Evolutionary conservation across 1,140 invertebrate species (phyloP).

Genomic region (Harlomillsia oculata): DNA sequence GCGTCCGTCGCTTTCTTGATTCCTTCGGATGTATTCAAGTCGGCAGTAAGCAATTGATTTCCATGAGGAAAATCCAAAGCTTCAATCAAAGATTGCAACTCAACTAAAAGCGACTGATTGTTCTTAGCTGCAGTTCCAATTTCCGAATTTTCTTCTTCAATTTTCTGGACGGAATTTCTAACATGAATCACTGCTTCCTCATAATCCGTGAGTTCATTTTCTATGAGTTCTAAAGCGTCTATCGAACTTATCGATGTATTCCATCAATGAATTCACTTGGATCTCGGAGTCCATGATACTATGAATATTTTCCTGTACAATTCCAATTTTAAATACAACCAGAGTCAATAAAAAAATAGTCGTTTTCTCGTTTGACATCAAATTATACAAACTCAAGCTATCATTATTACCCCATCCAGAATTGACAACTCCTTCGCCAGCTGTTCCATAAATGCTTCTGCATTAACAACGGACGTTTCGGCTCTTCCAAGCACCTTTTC

Average conservation of each 20-base stretch:
- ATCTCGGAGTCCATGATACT: conserved; percentile 72
- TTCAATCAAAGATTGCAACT: conserved; percentile 72
- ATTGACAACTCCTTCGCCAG: conserved; percentile 68
- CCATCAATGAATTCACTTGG: conserved; percentile 74
- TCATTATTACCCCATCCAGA: conserved; percentile 61
- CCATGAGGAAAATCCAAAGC: conserved; percentile 61
- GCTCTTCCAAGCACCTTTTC: conserved; percentile 61
- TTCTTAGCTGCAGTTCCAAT: conserved; percentile 79
- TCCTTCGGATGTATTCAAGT: conserved; percentile 61
- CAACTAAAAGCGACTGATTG: conserved; percentile 63
- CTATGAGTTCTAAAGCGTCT: conserved; percentile 62
- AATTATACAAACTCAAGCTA: background rate
- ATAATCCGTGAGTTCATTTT: conserved; percentile 60
- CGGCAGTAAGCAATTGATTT: conserved; percentile 64
- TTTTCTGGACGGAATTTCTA: conserved; percentile 73
- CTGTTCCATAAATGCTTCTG: conserved; percentile 73
- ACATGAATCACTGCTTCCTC: conserved; percentile 71
- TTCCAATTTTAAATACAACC: conserved; percentile 14
- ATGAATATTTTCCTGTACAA: conserved; percentile 65
- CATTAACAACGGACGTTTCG: conserved; percentile 72
- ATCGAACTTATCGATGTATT: conserved; percentile 70
- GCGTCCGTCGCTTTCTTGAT: conserved; percentile 66
- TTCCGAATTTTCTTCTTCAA: conserved; percentile 82
- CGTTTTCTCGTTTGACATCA: background rate
- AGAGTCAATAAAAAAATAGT: conserved; percentile 4